Base-by-base conservation (phyloP, 2,113 vertebrate genomes). In the Tyrannus savana region DNA sequence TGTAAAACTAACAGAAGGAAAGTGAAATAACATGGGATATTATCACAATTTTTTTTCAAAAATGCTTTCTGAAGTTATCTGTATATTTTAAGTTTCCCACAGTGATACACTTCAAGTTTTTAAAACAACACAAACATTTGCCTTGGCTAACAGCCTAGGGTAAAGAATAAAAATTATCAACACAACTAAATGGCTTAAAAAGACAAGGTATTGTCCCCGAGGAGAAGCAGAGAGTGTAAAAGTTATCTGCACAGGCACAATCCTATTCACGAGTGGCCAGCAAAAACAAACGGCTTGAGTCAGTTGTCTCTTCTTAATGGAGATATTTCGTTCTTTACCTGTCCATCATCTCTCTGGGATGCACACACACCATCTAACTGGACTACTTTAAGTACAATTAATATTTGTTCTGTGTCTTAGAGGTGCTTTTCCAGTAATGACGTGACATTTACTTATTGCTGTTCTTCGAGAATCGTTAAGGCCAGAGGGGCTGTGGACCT, bases 71-170 rank as follows among this genome's bases (percentile, higher is more conserved):
- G 95, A 95, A 96, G 85, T 96, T 97, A 97, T 97, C 97, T 97
- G 97, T 97, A 72, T 97, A 96, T 97, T 97, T 94, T 87, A 84
- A 95, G 94, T 97, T 97, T 98, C 97, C 97, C 98, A 97, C 97
- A 96, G 97, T 92, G 97, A 97, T 94, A 97, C 84, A 92, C 94
- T 95, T 95, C 64, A 94, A 93, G 96, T 96, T 97, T 98, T 97
- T 96, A 95, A 96, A 97, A 97, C 95, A 97, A 95, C 89, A 95
- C 94, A 97, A 97, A 97, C 94, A 91, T 97, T 98, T 94, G 91
- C 89, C 74, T 97, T 97, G 97, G 98, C 97, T 25, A 58, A 35
- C n/a, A 69, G 96, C 97, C 97, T 88, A 27, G 14, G 50, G 76
- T 85, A 91, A 96, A 97, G 96, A 97, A 96, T 58, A 84, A 96